phyloP scores from a whole-genome alignment of 2,797 vertebrate species.

The Clarias pachynema region DNA sequence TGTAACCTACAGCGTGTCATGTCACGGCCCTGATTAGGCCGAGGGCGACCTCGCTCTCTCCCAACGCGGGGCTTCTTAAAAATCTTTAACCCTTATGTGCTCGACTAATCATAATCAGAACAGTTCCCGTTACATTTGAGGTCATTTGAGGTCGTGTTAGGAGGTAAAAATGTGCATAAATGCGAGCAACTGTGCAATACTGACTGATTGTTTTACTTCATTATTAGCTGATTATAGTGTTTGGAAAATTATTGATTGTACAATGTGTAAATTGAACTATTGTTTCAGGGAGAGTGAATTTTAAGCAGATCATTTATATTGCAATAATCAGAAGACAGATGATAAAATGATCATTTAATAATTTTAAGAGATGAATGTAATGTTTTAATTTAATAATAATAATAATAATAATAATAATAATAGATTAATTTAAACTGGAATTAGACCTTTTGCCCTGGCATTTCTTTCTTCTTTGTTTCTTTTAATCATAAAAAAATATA shows the following conservation, averaged over 20 bases:
- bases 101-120: neutral
- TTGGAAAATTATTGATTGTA: neutral
- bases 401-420: no score
- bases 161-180: neutral
- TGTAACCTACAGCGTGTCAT: slow-evolving; percentile 81
- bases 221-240: no score
- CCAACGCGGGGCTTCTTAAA: slow-evolving; percentile 65
- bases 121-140: neutral
- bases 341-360: neutral
- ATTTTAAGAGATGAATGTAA: neutral
- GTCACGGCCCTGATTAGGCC: slow-evolving; percentile 81
- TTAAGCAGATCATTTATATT: neutral
- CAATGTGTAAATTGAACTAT: neutral
- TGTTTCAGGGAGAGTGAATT: neutral
- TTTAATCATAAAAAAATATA: neutral
- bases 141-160: neutral
- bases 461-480: neutral
- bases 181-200: neutral
- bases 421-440: neutral
- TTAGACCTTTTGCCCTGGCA: no score
- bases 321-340: neutral
- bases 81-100: slow-evolving; percentile 18
- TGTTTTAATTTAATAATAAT: neutral
- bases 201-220: neutral
- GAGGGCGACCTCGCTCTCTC: slow-evolving; percentile 77